Evolutionary conservation across 2,888 invertebrate genomes (phyloP).

Genomic region (Drosophila emarginata): DNA sequence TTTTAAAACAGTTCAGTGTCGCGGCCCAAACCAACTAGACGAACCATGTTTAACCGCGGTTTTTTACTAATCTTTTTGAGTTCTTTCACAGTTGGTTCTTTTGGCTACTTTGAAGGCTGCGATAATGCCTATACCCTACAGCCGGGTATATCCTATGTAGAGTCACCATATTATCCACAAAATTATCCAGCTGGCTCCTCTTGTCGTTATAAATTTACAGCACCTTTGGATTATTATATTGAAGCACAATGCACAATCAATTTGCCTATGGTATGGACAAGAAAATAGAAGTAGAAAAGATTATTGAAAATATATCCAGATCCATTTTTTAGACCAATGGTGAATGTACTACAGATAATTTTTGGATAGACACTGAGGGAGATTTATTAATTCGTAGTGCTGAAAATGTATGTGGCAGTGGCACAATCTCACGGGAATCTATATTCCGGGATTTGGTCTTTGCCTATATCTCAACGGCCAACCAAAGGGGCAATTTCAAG

Average conservation of each 20-base stretch:
- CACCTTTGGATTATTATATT: slow-evolving; percentile 74
- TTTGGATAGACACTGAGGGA: slow-evolving; percentile 79
- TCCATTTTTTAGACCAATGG: slow-evolving; percentile 31
- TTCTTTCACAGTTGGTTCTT: slow-evolving; percentile 33
- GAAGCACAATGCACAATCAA: slow-evolving; percentile 63
- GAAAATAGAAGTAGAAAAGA: neutral
- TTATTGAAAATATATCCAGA: neutral
- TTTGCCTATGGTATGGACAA: slow-evolving; percentile 67
- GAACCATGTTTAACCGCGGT: slow-evolving; percentile 43
- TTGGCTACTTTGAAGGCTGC: slow-evolving; percentile 68
- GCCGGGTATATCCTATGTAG: slow-evolving; percentile 57
- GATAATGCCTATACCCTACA: slow-evolving; percentile 62
- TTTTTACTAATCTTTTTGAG: slow-evolving; percentile 27
- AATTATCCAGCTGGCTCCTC: slow-evolving; percentile 74
- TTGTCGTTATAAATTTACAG: slow-evolving; percentile 79
- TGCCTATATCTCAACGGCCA: slow-evolving; percentile 71
- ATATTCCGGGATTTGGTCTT: slow-evolving; percentile 68
- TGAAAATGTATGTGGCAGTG: slow-evolving; percentile 77
- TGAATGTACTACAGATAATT: slow-evolving; percentile 73
- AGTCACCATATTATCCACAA: slow-evolving; percentile 78
- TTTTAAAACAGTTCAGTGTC: slow-evolving; percentile 54
- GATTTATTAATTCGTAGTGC: slow-evolving; percentile 66
- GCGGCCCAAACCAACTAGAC: slow-evolving; percentile 37
- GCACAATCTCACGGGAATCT: slow-evolving; percentile 59
- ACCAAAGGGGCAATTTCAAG: slow-evolving; percentile 60